phyloP scores from a whole-genome alignment of 2,888 invertebrate genomes.

The Chloroclysta siterata region DNA sequence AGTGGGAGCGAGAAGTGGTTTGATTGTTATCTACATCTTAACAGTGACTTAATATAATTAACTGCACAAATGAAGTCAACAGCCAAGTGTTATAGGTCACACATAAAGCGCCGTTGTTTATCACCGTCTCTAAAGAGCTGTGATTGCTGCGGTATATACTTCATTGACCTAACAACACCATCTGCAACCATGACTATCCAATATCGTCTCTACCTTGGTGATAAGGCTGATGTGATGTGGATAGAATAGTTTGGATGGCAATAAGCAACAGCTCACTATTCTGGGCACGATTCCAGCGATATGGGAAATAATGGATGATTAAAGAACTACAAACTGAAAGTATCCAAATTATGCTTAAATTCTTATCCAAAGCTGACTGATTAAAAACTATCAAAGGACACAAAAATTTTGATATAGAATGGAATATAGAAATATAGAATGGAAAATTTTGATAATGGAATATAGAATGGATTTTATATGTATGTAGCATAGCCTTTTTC shows the following conservation, averaged over 20 bases:
- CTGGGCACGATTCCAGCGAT: conserved; percentile 60
- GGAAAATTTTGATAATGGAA: too few species aligned
- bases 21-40: too few species aligned
- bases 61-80: conserved; percentile 21
- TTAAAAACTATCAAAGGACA: too few species aligned
- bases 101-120: conserved; percentile 53
- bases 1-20: too few species aligned
- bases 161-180: conserved; percentile 19
- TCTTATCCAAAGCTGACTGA: background rate
- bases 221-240: conserved; percentile 28
- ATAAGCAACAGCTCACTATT: conserved; percentile 61
- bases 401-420: too few species aligned
- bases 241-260: conserved; percentile 47
- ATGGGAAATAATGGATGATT: conserved; percentile 58
- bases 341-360: background rate
- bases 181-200: background rate
- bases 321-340: conserved; percentile 15
- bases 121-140: conserved; percentile 56
- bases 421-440: too few species aligned
- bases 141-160: conserved; percentile 54
- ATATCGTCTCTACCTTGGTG: conserved; percentile 25
- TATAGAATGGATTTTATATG: too few species aligned
- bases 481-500: too few species aligned
- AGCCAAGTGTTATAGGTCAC: conserved; percentile 36
- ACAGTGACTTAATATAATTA: conserved; percentile 7